A percentile compares a stretch with the other conserved stretches of the same genome.
Conservation (phyloP, 2,888 invertebrate species). For the Pantelozetes paolii region DNA sequence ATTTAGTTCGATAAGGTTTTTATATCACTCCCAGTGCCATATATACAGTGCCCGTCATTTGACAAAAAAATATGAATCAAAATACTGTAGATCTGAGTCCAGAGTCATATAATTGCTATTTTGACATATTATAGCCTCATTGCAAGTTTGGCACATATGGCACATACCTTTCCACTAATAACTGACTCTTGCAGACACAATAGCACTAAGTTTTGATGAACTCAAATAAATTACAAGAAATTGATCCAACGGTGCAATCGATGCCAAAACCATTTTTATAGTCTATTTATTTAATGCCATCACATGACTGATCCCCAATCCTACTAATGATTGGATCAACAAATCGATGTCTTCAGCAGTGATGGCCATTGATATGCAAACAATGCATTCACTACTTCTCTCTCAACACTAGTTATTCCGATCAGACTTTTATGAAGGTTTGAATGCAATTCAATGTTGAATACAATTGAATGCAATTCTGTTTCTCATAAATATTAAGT, state of each 20-base stretch:
- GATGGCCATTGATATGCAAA: slow-evolving; percentile 15
- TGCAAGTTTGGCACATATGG: slow-evolving; percentile 9
- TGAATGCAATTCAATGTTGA: too few species aligned
- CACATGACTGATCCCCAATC: neutral
- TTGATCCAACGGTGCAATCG: neutral
- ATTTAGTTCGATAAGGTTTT: slow-evolving; percentile 25
- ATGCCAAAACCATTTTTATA: neutral
- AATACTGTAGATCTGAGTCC: neutral
- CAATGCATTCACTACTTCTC: neutral
- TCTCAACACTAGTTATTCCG: neutral
- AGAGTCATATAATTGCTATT: neutral
- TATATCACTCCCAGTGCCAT: slow-evolving; percentile 24
- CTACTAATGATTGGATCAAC: neutral
- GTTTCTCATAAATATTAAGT: neutral
- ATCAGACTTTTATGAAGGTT: neutral
- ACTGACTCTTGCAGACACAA: too few species aligned
- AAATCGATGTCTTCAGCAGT: slow-evolving; percentile 25
- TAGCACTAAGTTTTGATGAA: too few species aligned
- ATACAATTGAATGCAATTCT: neutral
- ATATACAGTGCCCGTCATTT: neutral
- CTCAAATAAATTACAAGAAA: neutral
- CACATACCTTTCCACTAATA: neutral
- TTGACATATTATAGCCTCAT: slow-evolving; percentile 5
- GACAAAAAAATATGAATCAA: neutral
- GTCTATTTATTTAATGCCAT: slow-evolving; percentile 11